Evolutionary conservation across 2,797 vertebrate genomes (phyloP).

Genomic region (Podarcis lilfordi): DNA sequence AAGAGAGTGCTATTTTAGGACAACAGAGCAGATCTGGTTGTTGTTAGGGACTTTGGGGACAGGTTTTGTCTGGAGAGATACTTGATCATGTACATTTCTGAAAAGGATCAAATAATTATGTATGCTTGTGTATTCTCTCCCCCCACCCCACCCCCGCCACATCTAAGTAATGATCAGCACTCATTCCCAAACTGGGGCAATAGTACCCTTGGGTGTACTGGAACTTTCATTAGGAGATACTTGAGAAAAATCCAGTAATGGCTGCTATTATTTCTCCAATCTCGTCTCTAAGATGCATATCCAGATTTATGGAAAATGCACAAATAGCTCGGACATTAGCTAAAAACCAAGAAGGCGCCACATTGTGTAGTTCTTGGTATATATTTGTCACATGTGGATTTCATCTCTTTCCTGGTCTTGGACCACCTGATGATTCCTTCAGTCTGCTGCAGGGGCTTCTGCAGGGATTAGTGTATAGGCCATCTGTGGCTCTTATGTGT

Average conservation of each 20-base stretch:
- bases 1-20: neutral
- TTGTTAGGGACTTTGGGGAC: neutral
- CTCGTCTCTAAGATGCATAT: neutral
- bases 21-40: no score
- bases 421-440: neutral
- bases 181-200: neutral
- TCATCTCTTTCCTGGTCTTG: neutral
- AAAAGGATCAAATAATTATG: neutral
- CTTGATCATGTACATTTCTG: neutral
- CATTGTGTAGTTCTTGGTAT: neutral
- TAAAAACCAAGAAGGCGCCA: neutral
- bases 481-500: neutral
- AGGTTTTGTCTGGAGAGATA: neutral
- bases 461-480: neutral
- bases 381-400: neutral
- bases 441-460: neutral
- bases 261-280: neutral
- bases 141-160: no score
- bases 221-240: neutral
- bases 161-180: neutral
- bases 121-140: neutral
- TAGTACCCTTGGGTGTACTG: neutral
- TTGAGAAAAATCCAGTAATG: neutral
- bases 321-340: neutral
- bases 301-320: neutral